These are phyloP conservation scores for Sphinx pinastri DNA, from an alignment of 2,888 invertebrate species.

Conservation along the genomic window DNA sequence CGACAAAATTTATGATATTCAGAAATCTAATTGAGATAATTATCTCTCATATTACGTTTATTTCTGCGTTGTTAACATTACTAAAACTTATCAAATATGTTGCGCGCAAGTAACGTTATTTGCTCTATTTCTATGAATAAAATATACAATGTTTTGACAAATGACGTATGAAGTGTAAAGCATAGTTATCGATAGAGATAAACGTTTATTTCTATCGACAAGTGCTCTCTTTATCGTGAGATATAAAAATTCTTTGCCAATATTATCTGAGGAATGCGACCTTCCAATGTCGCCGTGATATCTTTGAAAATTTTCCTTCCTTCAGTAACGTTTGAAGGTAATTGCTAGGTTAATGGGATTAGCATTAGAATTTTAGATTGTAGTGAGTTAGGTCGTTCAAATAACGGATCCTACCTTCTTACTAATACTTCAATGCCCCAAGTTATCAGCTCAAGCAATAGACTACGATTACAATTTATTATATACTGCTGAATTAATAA, in stretches of 20 bases:
- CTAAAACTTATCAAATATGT: too few species aligned
- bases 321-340: slow-evolving; percentile 16
- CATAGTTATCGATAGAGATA: slow-evolving; percentile 14
- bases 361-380: not conserved
- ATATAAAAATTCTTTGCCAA: slow-evolving; percentile 39
- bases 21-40: too few species aligned
- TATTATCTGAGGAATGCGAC: slow-evolving; percentile 52
- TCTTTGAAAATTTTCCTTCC: slow-evolving; percentile 26
- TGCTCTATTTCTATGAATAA: not conserved
- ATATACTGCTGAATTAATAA: too few species aligned
- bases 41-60: too few species aligned
- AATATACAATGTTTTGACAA: slow-evolving; percentile 19
- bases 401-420: too few species aligned
- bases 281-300: slow-evolving; percentile 43
- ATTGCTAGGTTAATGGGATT: not conserved
- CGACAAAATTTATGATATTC: too few species aligned
- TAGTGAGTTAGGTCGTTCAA: too few species aligned
- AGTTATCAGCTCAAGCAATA: too few species aligned
- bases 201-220: slow-evolving; percentile 25
- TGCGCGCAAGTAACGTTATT: too few species aligned
- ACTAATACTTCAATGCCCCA: too few species aligned
- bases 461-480: too few species aligned
- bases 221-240: slow-evolving; percentile 31
- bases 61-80: too few species aligned
- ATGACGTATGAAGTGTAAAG: slow-evolving; percentile 1